These are phyloP conservation scores for Myotis vivesi DNA, from an alignment of 2,797 vertebrate genomes.

Conservation along the genomic window DNA sequence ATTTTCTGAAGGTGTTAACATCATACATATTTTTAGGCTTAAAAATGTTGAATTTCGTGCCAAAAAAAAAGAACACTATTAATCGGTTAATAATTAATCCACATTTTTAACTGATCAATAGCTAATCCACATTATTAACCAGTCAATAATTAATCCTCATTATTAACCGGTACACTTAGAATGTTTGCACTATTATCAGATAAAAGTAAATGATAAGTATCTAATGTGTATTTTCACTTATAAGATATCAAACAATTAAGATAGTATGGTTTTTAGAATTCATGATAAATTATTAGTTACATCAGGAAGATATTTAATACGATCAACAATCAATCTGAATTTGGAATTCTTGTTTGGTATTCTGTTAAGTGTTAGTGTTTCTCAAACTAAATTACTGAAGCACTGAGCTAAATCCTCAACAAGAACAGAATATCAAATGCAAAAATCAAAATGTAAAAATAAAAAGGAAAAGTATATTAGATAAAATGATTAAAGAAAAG, in stretches of 20 bases:
- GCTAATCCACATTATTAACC: too few species aligned
- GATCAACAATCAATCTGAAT: slow-evolving; percentile 32
- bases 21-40: too few species aligned
- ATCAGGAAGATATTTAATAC: slow-evolving; percentile 12
- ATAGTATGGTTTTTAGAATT: slow-evolving; percentile 47
- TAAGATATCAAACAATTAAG: slow-evolving; percentile 37
- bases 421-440: slow-evolving; percentile 57
- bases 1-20: too few species aligned
- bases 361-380: slow-evolving; percentile 49
- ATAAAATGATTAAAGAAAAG: slow-evolving; percentile 49
- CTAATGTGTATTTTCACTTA: not conserved
- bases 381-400: slow-evolving; percentile 58
- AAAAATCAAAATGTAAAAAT: slow-evolving; percentile 10
- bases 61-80: too few species aligned
- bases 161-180: too few species aligned
- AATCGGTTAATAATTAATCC: too few species aligned
- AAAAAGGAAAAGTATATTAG: not conserved
- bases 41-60: too few species aligned
- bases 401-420: slow-evolving; percentile 43
- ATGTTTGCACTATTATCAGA: not conserved
- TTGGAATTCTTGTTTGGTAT: slow-evolving; percentile 34
- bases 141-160: too few species aligned
- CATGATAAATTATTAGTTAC: slow-evolving; percentile 18
- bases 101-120: too few species aligned
- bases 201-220: not conserved